phyloP scores from a whole-genome alignment of 2,113 vertebrate genomes.

The Siniperca chuatsi region DNA sequence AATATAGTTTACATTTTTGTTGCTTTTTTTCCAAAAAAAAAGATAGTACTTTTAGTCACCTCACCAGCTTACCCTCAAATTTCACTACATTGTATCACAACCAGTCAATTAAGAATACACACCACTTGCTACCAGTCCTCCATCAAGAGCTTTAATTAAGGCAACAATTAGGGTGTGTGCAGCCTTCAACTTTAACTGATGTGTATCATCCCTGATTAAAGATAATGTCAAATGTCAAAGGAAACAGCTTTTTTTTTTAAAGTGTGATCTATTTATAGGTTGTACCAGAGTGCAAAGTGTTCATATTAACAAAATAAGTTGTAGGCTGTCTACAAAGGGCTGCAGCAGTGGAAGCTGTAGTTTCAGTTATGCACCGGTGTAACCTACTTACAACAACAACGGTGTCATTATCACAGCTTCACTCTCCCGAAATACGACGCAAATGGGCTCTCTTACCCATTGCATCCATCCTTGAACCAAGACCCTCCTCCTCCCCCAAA shows the following conservation, averaged over 20 bases:
- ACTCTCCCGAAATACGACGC: slow-evolving; percentile 58
- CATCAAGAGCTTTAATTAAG: not conserved
- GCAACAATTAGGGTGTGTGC: slow-evolving; percentile 22
- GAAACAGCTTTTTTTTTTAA: not conserved
- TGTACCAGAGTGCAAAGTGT: not conserved
- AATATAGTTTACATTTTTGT: not conserved
- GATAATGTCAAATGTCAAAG: not conserved
- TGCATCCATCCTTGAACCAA: slow-evolving; percentile 31
- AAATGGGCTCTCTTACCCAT: slow-evolving; percentile 43
- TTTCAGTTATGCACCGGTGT: slow-evolving; percentile 62
- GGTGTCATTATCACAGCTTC: slow-evolving; percentile 56
- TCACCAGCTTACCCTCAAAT: slow-evolving; percentile 7
- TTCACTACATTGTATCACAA: not conserved
- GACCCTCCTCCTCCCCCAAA: slow-evolving; percentile 4
- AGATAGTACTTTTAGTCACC: not conserved
- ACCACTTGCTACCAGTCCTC: not conserved
- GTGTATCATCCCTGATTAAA: slow-evolving; percentile 22
- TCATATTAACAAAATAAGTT: slow-evolving; percentile 57
- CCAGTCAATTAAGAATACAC: not conserved
- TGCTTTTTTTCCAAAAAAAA: not conserved
- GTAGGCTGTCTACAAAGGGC: slow-evolving; percentile 31
- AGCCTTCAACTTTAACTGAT: slow-evolving; percentile 14
- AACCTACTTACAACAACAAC: slow-evolving; percentile 67
- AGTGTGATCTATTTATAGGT: slow-evolving; percentile 35
- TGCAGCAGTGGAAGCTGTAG: slow-evolving; percentile 65